These are phyloP conservation scores for Centroberyx gerrardi DNA, from an alignment of 2,797 vertebrate genomes.

Conservation along the genomic window DNA sequence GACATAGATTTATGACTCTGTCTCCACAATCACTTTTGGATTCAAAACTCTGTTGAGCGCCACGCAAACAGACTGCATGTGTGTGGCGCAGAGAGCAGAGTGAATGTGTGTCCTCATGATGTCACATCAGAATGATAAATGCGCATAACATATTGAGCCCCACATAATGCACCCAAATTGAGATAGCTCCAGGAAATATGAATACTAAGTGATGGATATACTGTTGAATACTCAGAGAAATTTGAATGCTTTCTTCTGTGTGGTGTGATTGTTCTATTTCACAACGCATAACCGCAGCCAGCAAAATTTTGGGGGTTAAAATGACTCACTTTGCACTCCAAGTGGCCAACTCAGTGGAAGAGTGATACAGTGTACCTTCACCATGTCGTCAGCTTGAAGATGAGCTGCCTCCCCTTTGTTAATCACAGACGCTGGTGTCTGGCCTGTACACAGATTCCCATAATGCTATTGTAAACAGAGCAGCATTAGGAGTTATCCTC, in stretches of 20 bases:
- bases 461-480: constrained; percentile 58
- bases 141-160: constrained; percentile 48
- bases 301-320: neutral
- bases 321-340: constrained; percentile 6
- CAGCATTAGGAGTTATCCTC: constrained; percentile 48
- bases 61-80: constrained; percentile 39
- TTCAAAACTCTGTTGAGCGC: constrained; percentile 66
- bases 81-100: constrained; percentile 40
- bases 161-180: constrained; percentile 56
- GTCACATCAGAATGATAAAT: constrained; percentile 68
- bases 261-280: constrained; percentile 37
- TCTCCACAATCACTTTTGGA: constrained; percentile 77
- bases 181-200: constrained; percentile 57
- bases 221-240: constrained; percentile 31
- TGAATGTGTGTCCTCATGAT: constrained; percentile 50
- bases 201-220: constrained; percentile 61
- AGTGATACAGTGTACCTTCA: constrained; percentile 2
- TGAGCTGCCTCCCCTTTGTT: constrained; percentile 18
- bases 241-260: constrained; percentile 47
- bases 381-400: constrained; percentile 31
- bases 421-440: constrained; percentile 37
- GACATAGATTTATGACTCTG: constrained; percentile 78
- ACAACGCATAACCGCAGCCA: constrained; percentile 14
- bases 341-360: neutral
- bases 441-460: constrained; percentile 27